phyloP scores from a whole-genome alignment of 2,888 invertebrate species.

The Nesidiocoris tenuis region DNA sequence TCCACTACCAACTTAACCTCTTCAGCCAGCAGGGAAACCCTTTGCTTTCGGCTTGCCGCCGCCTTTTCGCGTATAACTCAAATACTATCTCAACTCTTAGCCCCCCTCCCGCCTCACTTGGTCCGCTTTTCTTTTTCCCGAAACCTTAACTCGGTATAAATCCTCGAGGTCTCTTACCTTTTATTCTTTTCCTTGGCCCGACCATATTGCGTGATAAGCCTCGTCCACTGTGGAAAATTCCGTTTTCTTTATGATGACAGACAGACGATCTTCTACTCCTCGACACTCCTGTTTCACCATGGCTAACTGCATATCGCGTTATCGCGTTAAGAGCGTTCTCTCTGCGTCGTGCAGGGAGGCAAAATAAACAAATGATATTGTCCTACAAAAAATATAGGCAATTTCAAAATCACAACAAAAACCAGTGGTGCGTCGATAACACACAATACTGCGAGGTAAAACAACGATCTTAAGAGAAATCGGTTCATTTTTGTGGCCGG shows the following conservation, averaged over 20 bases:
- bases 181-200: constrained; percentile 43
- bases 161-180: constrained; percentile 44
- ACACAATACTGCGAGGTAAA: too few relatives aligned
- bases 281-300: constrained; percentile 29
- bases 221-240: constrained; percentile 40
- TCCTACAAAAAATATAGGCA: too few relatives aligned
- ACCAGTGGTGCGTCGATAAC: too few relatives aligned
- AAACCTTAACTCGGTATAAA: constrained; percentile 40
- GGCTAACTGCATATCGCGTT: too few relatives aligned
- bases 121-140: constrained; percentile 11
- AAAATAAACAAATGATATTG: too few relatives aligned
- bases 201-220: constrained; percentile 48
- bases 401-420: too few relatives aligned
- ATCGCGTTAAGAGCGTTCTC: too few relatives aligned
- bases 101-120: constrained; percentile 8
- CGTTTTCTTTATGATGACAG: constrained; percentile 44
- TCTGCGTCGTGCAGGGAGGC: too few relatives aligned
- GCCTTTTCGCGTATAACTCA: constrained; percentile 44
- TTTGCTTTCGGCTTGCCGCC: constrained; percentile 24
- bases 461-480: too few relatives aligned
- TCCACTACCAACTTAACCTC: constrained; percentile 1
- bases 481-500: too few relatives aligned
- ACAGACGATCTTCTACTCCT: too few relatives aligned
- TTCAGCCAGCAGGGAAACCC: not conserved
- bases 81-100: constrained; percentile 45